phyloP scores from a whole-genome alignment of 2,797 vertebrate genomes.

The Thunnus albacares region DNA sequence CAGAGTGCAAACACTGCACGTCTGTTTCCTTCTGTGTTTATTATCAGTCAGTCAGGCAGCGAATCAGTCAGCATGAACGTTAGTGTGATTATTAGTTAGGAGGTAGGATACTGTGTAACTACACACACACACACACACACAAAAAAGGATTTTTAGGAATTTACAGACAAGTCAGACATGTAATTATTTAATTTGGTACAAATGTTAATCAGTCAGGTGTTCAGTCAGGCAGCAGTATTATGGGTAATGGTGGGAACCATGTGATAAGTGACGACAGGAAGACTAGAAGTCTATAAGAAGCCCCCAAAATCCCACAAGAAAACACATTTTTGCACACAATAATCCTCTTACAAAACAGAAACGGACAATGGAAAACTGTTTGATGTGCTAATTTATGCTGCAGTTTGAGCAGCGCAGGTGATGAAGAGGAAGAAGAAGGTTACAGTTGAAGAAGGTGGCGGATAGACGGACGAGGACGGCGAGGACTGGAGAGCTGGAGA shows the following conservation, averaged over 20 bases:
- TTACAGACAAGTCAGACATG: conserved; percentile 13
- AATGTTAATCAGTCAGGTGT: neutral
- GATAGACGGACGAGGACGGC: too few species aligned
- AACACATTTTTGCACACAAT: too few species aligned
- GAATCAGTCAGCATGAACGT: neutral
- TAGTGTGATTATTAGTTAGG: neutral
- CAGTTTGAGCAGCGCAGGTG: too few species aligned
- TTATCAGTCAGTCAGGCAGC: neutral
- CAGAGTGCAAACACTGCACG: conserved; percentile 6
- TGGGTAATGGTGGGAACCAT: neutral
- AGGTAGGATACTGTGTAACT: neutral
- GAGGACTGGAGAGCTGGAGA: too few species aligned
- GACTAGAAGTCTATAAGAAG: neutral
- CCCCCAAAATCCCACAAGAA: too few species aligned
- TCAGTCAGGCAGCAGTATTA: neutral
- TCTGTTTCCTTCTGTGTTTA: conserved; percentile 1
- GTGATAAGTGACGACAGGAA: too few species aligned
- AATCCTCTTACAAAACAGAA: too few species aligned
- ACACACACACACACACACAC: too few species aligned
- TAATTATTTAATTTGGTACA: neutral
- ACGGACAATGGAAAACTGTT: too few species aligned
- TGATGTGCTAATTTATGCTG: too few species aligned
- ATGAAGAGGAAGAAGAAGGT: too few species aligned
- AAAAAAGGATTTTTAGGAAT: neutral
- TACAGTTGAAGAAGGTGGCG: too few species aligned